Evolutionary conservation across 2,113 vertebrate genomes (phyloP).

Genomic region (Tonatia bakeri): DNA sequence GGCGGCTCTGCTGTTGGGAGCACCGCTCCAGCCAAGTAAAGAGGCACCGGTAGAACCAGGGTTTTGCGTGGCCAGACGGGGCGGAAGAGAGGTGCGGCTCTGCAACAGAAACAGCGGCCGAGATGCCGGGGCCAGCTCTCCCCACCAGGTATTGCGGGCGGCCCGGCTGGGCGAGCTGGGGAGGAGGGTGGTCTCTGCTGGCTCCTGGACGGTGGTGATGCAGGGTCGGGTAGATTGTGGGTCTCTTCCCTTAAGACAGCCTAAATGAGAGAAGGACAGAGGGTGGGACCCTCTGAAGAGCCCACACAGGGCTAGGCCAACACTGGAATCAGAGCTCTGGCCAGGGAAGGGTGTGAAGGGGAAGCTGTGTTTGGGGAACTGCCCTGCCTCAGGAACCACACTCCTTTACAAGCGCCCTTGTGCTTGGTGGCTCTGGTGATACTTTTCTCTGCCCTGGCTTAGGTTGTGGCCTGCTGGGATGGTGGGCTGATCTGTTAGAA

Average conservation of each 20-base stretch:
- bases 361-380: constrained; percentile 56
- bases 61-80: background rate
- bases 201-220: background rate
- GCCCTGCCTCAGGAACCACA: background rate
- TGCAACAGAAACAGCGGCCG: background rate
- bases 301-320: background rate
- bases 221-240: background rate
- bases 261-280: background rate
- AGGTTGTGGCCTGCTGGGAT: background rate
- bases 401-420: background rate
- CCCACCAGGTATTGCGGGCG: constrained; percentile 56
- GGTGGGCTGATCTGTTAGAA: background rate
- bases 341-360: background rate
- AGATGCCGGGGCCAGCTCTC: constrained; percentile 53
- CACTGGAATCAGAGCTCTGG: background rate
- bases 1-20: constrained; percentile 20
- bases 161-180: background rate
- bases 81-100: constrained; percentile 37
- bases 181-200: background rate
- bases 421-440: background rate
- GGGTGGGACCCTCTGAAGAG: background rate
- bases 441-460: background rate
- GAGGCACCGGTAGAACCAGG: background rate
- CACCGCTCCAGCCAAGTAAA: background rate
- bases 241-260: background rate